Conservation (phyloP, 2,113 vertebrate species). For the Haemorhous mexicanus region DNA sequence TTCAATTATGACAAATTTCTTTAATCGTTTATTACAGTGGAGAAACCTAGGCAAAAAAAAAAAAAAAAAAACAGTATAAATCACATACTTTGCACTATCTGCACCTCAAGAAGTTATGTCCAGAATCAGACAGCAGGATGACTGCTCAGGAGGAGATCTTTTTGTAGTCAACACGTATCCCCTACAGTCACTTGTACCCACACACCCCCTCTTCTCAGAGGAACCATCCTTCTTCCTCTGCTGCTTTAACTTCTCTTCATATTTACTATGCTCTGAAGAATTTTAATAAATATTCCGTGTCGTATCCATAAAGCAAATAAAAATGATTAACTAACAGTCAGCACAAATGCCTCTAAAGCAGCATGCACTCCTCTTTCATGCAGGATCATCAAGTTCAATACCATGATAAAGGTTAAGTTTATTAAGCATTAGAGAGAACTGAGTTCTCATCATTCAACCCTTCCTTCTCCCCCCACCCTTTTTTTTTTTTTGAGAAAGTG, state of each 20-base stretch:
- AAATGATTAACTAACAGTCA: slow-evolving; percentile 48
- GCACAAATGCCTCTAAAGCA: slow-evolving; percentile 47
- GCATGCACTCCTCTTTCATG: slow-evolving; percentile 25
- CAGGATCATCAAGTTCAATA: slow-evolving; percentile 53
- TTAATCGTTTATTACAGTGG: neutral
- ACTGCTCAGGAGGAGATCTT: neutral
- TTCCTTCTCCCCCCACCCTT: no score
- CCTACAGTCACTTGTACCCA: neutral
- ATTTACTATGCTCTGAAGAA: slow-evolving; percentile 39
- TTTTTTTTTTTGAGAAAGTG: neutral
- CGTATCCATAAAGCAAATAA: slow-evolving; percentile 34
- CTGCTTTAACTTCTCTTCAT: neutral
- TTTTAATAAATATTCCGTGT: slow-evolving; percentile 42
- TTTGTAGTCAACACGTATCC: neutral
- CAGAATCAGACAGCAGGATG: neutral
- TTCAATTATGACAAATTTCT: neutral
- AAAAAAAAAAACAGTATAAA: neutral
- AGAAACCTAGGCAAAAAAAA: neutral
- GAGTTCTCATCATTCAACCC: slow-evolving; percentile 15
- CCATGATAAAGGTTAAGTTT: slow-evolving; percentile 56
- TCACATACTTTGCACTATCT: neutral
- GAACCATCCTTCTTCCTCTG: neutral
- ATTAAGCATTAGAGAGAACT: slow-evolving; percentile 52
- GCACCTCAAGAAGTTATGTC: neutral
- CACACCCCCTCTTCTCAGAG: neutral